Conservation (phyloP, 2,888 invertebrate genomes). For the Chelonus formosanus region DNA sequence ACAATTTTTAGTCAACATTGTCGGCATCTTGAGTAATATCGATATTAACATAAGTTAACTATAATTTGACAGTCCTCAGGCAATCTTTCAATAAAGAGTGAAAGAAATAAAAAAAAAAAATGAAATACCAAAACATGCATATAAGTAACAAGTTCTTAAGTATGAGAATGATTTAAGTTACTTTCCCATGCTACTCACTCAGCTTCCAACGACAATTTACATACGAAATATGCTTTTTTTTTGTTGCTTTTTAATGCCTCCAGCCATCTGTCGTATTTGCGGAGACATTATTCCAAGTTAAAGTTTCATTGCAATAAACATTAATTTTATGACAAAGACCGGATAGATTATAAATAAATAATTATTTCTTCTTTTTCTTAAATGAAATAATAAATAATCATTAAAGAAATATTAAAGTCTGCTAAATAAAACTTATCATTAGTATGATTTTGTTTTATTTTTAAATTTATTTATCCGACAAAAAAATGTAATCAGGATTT, state of each 20-base stretch:
- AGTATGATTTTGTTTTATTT: neutral
- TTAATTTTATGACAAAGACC: neutral
- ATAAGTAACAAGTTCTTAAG: neutral
- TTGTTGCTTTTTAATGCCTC: conserved; percentile 31
- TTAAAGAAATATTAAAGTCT: no score
- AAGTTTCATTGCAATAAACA: conserved; percentile 36
- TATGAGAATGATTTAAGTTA: conserved; percentile 10
- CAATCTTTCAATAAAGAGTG: conserved; percentile 38
- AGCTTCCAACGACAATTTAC: conserved; percentile 44
- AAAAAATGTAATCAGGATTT: neutral
- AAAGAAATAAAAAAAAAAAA: conserved; percentile 13
- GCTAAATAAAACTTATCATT: neutral
- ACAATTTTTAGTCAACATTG: conserved; percentile 9
- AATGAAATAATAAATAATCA: neutral
- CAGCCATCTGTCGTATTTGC: conserved; percentile 27
- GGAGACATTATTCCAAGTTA: conserved; percentile 46
- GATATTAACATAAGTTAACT: conserved; percentile 49
- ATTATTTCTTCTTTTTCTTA: no score
- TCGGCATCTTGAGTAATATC: conserved; percentile 34
- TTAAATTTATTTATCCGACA: neutral
- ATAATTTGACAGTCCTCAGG: conserved; percentile 46
- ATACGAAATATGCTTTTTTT: conserved; percentile 48
- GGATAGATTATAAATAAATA: no score
- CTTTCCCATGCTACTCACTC: conserved; percentile 22
- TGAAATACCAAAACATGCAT: conserved; percentile 6